These are phyloP conservation scores for Liasis olivaceus DNA, from an alignment of 2,797 vertebrate species.

Conservation along the genomic window DNA sequence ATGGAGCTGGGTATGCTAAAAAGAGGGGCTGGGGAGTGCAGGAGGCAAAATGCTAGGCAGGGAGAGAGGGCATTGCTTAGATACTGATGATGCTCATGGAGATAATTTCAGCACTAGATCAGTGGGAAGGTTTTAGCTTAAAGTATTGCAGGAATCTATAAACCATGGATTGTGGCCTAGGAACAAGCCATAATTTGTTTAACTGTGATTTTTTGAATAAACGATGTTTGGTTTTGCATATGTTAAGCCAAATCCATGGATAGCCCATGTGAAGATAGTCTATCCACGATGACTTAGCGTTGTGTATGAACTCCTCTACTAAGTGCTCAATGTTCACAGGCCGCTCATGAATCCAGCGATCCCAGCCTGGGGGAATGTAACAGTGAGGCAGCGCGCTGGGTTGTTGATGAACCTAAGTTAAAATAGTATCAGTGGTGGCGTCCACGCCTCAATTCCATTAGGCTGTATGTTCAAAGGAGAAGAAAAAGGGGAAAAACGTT, in stretches of 20 bases:
- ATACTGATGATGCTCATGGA: not conserved
- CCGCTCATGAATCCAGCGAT: not conserved
- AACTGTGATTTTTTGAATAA: not conserved
- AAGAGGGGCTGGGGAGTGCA: not conserved
- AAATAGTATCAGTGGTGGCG: not conserved
- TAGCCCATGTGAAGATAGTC: not conserved
- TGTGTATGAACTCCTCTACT: not conserved
- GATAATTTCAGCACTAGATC: not conserved
- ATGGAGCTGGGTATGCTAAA: too few species aligned
- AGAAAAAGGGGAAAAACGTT: not conserved
- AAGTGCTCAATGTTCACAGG: not conserved
- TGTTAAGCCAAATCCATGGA: not conserved
- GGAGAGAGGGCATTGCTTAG: not conserved
- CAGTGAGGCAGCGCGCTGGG: not conserved
- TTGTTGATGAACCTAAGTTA: not conserved
- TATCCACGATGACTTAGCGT: not conserved
- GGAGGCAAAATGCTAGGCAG: not conserved
- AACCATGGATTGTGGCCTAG: not conserved
- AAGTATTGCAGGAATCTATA: not conserved
- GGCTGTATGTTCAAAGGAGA: not conserved
- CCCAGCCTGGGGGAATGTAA: not conserved
- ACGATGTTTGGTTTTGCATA: not conserved
- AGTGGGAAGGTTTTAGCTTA: not conserved
- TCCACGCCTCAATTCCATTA: not conserved
- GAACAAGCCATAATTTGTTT: not conserved